phyloP scores from a whole-genome alignment of 2,797 vertebrate genomes.

The Enteromius treurensis region DNA sequence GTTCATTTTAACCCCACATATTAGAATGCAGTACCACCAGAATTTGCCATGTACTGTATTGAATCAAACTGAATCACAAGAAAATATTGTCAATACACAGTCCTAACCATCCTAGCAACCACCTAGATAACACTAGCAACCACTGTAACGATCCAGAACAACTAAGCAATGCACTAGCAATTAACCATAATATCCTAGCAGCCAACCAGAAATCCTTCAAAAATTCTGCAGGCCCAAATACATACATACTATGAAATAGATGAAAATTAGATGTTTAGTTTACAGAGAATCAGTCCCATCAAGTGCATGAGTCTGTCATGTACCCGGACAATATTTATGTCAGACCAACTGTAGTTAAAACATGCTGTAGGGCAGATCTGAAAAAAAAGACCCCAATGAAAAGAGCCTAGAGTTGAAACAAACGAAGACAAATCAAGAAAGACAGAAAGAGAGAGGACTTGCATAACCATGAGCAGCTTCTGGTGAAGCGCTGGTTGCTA shows the following conservation, averaged over 20 bases:
- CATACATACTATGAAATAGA: neutral
- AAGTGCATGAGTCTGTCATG: neutral
- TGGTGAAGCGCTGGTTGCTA: constrained; percentile 58
- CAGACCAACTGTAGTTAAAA: neutral
- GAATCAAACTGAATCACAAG: neutral
- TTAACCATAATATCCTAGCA: neutral
- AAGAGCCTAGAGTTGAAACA: constrained; percentile 18
- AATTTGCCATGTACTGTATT: no score
- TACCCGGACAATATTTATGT: neutral
- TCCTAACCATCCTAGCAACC: neutral
- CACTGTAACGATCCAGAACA: neutral
- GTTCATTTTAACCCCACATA: no score
- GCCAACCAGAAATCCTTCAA: neutral
- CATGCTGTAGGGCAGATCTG: neutral
- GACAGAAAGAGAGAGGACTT: constrained; percentile 46
- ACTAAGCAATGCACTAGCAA: neutral
- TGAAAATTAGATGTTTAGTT: neutral
- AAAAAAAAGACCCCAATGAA: constrained; percentile 1
- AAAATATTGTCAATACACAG: neutral
- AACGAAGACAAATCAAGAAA: constrained; percentile 43
- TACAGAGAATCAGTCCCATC: neutral
- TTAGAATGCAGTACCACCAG: no score
- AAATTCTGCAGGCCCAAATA: neutral
- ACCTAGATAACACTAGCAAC: neutral
- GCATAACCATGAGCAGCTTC: constrained; percentile 59